These are phyloP conservation scores for Toxotes lorentzi DNA, from an alignment of 2,797 vertebrate genomes.

Conservation along the genomic window DNA sequence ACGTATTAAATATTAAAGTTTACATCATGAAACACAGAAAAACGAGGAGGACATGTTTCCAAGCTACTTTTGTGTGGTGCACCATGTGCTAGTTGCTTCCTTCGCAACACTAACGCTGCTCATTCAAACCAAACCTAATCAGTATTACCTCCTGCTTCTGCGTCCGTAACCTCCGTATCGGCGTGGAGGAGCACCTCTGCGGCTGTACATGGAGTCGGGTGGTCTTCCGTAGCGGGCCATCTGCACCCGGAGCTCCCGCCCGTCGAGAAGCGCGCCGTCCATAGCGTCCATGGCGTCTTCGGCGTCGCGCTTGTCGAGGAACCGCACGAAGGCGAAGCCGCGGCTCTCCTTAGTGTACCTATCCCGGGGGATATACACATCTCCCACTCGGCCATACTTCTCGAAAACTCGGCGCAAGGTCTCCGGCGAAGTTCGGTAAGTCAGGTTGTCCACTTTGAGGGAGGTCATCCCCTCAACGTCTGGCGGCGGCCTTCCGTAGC, in stretches of 20 bases:
- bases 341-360: conserved; percentile 97
- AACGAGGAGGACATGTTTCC: too few relatives aligned
- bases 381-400: conserved; percentile 95
- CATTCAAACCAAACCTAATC: background rate
- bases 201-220: conserved; percentile 92
- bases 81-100: conserved; percentile 38
- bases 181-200: conserved; percentile 89
- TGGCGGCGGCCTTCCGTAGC: conserved; percentile 95
- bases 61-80: background rate
- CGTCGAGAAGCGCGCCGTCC: conserved; percentile 95
- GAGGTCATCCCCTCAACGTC: conserved; percentile 98
- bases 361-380: conserved; percentile 96
- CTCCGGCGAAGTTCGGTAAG: conserved; percentile 97
- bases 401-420: conserved; percentile 95
- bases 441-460: conserved; percentile 97
- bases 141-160: conserved; percentile 63
- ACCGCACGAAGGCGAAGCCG: conserved; percentile 96
- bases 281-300: conserved; percentile 98
- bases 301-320: conserved; percentile 96
- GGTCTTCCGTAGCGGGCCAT: conserved; percentile 97
- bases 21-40: background rate
- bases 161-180: conserved; percentile 79
- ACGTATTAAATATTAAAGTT: too few relatives aligned
- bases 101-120: background rate
- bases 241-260: conserved; percentile 94